A percentile compares a stretch with the other conserved stretches of the same genome.
phyloP scores from a whole-genome alignment of 2,888 invertebrate species.

The Deilephila porcellus region DNA sequence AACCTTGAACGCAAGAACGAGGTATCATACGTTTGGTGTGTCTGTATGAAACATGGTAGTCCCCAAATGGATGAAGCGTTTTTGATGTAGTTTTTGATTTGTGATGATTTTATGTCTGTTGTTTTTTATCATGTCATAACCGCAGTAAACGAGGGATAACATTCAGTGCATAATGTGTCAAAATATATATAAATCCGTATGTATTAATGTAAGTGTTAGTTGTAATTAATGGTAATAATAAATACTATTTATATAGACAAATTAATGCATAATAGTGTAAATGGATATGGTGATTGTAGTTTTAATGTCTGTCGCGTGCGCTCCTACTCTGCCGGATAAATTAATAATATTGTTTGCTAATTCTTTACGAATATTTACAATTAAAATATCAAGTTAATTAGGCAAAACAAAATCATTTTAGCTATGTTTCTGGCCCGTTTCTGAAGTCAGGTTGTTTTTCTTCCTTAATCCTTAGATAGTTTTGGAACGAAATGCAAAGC shows the following conservation, averaged over 20 bases:
- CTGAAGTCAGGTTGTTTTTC: no score
- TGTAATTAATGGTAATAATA: slow-evolving; percentile 17
- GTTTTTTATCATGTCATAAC: not conserved
- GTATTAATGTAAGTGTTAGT: slow-evolving; percentile 3
- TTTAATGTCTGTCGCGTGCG: not conserved
- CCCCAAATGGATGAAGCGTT: no score
- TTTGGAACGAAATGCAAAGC: no score
- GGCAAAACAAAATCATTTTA: no score
- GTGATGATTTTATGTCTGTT: not conserved
- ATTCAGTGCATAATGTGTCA: slow-evolving; percentile 8
- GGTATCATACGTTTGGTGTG: no score
- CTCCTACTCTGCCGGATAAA: not conserved
- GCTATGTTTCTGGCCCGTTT: no score
- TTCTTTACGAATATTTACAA: no score
- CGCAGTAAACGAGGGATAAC: not conserved
- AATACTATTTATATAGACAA: slow-evolving; percentile 10
- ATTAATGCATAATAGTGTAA: slow-evolving; percentile 24
- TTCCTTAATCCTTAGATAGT: no score
- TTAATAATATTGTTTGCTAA: no score
- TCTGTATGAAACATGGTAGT: no score
- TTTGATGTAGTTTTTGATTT: not conserved
- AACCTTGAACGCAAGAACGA: no score
- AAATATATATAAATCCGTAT: slow-evolving; percentile 18
- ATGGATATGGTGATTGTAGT: slow-evolving; percentile 22
- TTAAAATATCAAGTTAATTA: no score